Percentiles rank a stretch among this genome's conserved stretches.
These are phyloP conservation scores for Hydrozoanthus tunicans DNA, from an alignment of 64 coral and sea anemone genomes.

Conservation along the genomic window DNA sequence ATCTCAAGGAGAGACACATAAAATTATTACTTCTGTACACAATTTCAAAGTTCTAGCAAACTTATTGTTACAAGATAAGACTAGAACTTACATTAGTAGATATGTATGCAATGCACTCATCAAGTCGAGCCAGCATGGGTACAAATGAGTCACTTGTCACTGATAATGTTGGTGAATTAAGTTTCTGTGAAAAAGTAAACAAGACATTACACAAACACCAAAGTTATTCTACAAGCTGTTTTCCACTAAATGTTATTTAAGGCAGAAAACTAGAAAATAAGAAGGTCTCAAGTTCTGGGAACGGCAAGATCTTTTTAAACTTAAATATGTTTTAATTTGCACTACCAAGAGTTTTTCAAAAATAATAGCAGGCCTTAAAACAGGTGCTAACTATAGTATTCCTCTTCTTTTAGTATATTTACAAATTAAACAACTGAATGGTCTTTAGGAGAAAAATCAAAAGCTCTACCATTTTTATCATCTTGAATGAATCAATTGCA, in stretches of 20 bases:
- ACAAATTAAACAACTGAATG: too few species aligned
- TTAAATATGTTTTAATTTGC: background rate
- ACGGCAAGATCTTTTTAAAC: too few species aligned
- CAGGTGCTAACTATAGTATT: too few species aligned
- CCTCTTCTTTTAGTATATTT: too few species aligned
- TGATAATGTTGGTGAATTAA: constrained; percentile 91
- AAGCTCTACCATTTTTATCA: too few species aligned
- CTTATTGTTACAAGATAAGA: background rate
- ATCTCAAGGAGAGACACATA: background rate
- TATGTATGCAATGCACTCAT: constrained; percentile 97
- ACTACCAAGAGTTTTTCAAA: too few species aligned
- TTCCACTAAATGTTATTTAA: too few species aligned
- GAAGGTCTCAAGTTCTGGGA: too few species aligned
- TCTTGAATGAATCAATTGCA: too few species aligned
- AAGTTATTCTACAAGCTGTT: background rate
- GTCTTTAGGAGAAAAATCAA: too few species aligned
- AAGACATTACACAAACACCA: background rate
- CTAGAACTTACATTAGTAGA: constrained; percentile 92
- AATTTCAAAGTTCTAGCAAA: background rate
- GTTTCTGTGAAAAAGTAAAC: constrained; percentile 72
- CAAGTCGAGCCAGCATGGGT: constrained; percentile 92
- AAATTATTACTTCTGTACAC: background rate
- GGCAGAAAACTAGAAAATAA: too few species aligned
- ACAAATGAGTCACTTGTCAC: constrained; percentile 98
- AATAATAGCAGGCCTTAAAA: background rate